Base-by-base conservation (phyloP, 2,888 invertebrate species). In the Andrena bucephala region DNA sequence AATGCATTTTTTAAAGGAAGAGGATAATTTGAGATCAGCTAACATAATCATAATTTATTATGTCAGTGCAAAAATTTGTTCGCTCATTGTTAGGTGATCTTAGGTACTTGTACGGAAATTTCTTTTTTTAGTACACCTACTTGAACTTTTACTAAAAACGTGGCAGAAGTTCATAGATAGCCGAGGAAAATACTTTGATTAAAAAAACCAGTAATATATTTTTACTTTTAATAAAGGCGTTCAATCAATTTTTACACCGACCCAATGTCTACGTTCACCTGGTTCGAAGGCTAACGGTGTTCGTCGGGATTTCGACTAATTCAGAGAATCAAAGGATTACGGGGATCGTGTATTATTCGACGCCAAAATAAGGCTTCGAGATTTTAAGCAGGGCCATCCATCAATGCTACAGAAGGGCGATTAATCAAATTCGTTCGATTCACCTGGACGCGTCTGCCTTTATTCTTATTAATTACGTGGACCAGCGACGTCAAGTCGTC, bases 381-480 rank as follows among this genome's bases (percentile, higher is more conserved):
- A 77, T 78, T 78, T 72, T 20, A 48, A 24, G 57, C 20, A 7
- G 29, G 36, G 16, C 57, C 24, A 77, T 81, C 63, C 36, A 78
- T 73, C 81, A 78, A 65, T 57, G 66, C 20, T 62, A 16, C 24
- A 20, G 13, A 13, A 24, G 20, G 52, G 48, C 66, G 57, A 85
- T 85, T 78, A 85, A 83, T 85, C 85, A 78, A 67, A 29, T 36
- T 31, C 67, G 29, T 74, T 69, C 72, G 70, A 77, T 73, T 77
- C 59, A 71, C 60, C 71, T 52, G 42, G 70, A 71, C 85, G 69
- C 70, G 75, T 76, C 73, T 71, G 76, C 65, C 62, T 72, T 81
- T 76, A 73, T 75, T 85, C 74, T 78, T 83, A 83, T 85, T 85
- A 85, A 85, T 85, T 85, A 76, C 74, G 66, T 50, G 7, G 24